Base-by-base conservation (phyloP, 2,888 invertebrate genomes). In the Maniola hyperantus region DNA sequence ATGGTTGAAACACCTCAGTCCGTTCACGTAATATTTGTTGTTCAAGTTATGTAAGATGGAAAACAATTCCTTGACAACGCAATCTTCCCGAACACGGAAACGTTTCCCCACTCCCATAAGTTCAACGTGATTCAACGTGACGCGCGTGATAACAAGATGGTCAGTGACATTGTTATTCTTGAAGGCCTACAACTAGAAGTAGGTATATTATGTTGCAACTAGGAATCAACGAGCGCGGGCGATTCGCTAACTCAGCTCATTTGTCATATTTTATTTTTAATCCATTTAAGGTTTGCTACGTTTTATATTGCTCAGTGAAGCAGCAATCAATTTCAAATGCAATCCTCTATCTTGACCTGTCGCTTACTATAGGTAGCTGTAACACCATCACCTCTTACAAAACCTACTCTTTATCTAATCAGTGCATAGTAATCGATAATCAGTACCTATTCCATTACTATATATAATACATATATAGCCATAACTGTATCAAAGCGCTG, bases 61-160 rank as follows among this genome's bases (percentile, higher is more conserved):
- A 64, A 67, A 58, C 64, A 62, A 68, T 58, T 70, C 61, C 71
- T 73, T 73, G 73, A 72, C 76, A 77, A 77, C 76, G 80, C 76
- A 79, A 81, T 82, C 82, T 83, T 83, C 82, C 82, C 83, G 83
- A 81, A 84, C 83, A 81, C 79, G 81, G 84, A 84, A 85, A 85
- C 84, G 83, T 81, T 78, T 77, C 74, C 65, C 61, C 77, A 71
- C 76, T 82, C 83, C 80, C 85, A 82, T 83, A 79, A 75, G 74
- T 26, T 26, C 26, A 26, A 10, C 10, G 10, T 1, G 5, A 6
- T 66, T 69, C 79, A 71, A 88, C 89, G 89, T 88, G 89, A 83
- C 81, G 67, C 66, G 85, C 76, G 73, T 87, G 64, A 67, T 69
- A 78, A 84, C 60, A 6, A 26, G 26, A 8, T n/a, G 33, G 11